Conservation (phyloP, 2,888 invertebrate species). For the Eulithis prunata region DNA sequence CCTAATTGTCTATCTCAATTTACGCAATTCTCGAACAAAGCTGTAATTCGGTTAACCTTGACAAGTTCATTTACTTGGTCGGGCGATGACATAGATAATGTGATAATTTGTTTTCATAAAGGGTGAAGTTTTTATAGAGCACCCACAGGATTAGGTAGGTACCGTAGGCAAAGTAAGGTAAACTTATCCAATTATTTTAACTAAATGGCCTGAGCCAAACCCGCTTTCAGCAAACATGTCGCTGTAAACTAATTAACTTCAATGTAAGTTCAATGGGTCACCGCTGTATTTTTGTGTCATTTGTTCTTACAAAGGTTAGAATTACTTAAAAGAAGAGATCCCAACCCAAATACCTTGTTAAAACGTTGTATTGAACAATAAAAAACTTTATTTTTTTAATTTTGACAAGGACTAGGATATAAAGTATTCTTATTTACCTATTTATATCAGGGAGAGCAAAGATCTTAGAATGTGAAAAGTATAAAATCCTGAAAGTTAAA, state of each 20-base stretch:
- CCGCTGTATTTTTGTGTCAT: too few species aligned
- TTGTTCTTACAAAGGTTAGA: too few species aligned
- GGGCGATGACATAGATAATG: conserved; percentile 48
- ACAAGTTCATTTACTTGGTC: conserved; percentile 60
- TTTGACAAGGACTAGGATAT: too few species aligned
- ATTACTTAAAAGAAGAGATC: too few species aligned
- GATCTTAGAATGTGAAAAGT: background rate
- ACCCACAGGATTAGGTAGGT: conserved; percentile 11
- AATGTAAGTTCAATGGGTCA: too few species aligned
- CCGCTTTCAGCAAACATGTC: background rate
- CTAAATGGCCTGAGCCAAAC: conserved; percentile 7
- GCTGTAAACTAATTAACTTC: background rate
- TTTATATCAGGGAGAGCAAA: too few species aligned
- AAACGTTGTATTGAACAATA: too few species aligned
- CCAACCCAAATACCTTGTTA: too few species aligned
- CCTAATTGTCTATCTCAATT: conserved; percentile 63
- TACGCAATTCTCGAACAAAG: conserved; percentile 56
- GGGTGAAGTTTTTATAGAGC: conserved; percentile 42
- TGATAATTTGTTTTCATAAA: conserved; percentile 45
- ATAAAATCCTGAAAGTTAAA: background rate
- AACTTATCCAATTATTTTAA: conserved; percentile 19
- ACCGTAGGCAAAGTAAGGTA: conserved; percentile 12
- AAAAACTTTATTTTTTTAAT: too few species aligned
- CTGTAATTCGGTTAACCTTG: conserved; percentile 62
- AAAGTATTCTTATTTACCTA: too few species aligned